phyloP scores from a whole-genome alignment of 2,797 vertebrate genomes.

The Cossypha dichroa region DNA sequence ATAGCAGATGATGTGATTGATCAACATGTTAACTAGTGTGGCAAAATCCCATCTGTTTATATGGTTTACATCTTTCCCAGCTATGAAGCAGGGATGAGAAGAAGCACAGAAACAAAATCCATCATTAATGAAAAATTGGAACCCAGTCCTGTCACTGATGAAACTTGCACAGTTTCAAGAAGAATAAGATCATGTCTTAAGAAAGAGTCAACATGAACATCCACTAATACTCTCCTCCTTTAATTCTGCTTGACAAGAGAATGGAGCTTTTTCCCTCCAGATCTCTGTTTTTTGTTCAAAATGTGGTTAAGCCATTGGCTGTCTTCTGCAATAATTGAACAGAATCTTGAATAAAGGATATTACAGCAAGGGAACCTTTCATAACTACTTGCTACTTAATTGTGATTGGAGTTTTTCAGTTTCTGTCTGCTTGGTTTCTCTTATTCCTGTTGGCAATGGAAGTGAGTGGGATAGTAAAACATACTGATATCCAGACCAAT shows the following conservation, averaged over 20 bases:
- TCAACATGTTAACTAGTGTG: constrained; percentile 44
- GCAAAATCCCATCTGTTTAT: constrained; percentile 64
- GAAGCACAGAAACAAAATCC: constrained; percentile 23
- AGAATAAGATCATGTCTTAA: not conserved
- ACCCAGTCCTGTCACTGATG: not conserved
- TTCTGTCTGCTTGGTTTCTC: not conserved
- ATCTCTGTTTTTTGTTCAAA: not conserved
- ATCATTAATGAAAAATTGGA: not conserved
- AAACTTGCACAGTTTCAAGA: not conserved
- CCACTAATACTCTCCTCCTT: not conserved
- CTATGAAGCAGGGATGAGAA: not conserved
- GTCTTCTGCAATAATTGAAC: not conserved
- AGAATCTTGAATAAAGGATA: not conserved
- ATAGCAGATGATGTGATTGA: constrained; percentile 56
- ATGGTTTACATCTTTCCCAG: constrained; percentile 10
- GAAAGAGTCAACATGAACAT: not conserved
- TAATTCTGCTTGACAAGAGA: not conserved
- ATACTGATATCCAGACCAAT: not conserved
- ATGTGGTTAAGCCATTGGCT: not conserved
- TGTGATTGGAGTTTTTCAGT: not conserved
- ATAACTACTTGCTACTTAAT: not conserved
- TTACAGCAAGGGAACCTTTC: not conserved
- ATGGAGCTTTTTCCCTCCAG: not conserved
- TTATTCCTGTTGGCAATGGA: not conserved
- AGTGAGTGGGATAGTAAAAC: not conserved